Base-by-base conservation (phyloP, 2,113 vertebrate species). In the Mastomys coucha region DNA sequence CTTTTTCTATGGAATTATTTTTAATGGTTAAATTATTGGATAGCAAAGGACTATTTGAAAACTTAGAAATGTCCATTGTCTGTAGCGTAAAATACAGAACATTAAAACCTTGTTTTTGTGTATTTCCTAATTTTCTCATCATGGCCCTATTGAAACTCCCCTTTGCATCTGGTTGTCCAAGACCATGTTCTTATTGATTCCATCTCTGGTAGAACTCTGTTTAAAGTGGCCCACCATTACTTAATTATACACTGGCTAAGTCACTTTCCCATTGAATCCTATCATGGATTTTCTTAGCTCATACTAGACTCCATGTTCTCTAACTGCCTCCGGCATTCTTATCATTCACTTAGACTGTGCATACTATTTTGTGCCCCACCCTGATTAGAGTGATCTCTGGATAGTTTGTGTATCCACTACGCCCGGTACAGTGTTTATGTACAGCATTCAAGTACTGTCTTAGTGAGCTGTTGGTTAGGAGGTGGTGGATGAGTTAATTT, bases 1-100 rank as follows among this genome's bases (percentile, higher is more conserved):
- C 33, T 73, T 90, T 95, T 91, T 81, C 12, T 73, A 19, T 33
- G 75, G 72, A 69, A 72, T 88, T 81, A 69, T 42, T 91, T 89
- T 87, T 89, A 84, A 51, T 53, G 8, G 69, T 80, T 91, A 89
- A 45, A 63, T 28, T 65, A 72, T 95, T 90, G 95, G 33, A 84
- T 76, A 94, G 90, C 42, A 86, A 95, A 92, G 85, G 19, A 60
- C 8, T 91, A 26, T 22, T 96, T 45, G 70, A 73, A 94, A 96
- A 89, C 53, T 91, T 7, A 89, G 73, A 93, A 28, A n/a, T 49
- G 3, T 63, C 24, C 9, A n/a, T 84, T 72, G 39, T 90, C 26
- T 53, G 4, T 42, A 82, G 53, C 17, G 51, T 89, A 95, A 92
- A 92, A 26, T 11, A 26, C 2, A 67, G 33, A 72, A 76, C 70